These are phyloP conservation scores for Parthenolecanium corni DNA, from an alignment of 2,888 invertebrate species.

Conservation along the genomic window DNA sequence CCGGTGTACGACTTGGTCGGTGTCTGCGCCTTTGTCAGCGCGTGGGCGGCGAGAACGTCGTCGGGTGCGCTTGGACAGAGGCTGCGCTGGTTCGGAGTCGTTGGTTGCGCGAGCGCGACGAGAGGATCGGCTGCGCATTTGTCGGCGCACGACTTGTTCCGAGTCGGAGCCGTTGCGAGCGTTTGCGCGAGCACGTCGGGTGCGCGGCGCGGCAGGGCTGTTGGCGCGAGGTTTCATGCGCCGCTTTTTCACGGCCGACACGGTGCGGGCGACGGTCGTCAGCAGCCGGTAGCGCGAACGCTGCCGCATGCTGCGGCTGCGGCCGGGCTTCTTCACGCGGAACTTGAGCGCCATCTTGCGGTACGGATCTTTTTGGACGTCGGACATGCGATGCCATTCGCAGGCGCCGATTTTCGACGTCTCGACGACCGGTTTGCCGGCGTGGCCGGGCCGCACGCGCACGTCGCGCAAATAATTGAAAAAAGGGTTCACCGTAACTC, in stretches of 20 bases:
- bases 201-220: too few species aligned
- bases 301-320: too few species aligned
- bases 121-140: neutral
- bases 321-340: too few species aligned
- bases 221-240: too few species aligned
- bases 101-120: neutral
- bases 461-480: neutral
- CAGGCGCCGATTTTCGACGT: neutral
- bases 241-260: too few species aligned
- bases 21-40: neutral
- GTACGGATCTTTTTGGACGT: neutral
- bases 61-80: neutral
- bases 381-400: neutral
- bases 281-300: too few species aligned
- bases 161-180: neutral
- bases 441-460: neutral
- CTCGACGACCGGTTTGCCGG: neutral
- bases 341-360: neutral
- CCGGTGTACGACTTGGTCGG: neutral
- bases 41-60: neutral
- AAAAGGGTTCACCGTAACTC: neutral
- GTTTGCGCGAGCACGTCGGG: too few species aligned
- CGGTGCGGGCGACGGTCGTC: too few species aligned
- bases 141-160: neutral
- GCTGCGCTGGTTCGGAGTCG: neutral